Evolutionary conservation across 2,113 vertebrate genomes (phyloP).

Genomic region (Lepisosteus oculatus): DNA sequence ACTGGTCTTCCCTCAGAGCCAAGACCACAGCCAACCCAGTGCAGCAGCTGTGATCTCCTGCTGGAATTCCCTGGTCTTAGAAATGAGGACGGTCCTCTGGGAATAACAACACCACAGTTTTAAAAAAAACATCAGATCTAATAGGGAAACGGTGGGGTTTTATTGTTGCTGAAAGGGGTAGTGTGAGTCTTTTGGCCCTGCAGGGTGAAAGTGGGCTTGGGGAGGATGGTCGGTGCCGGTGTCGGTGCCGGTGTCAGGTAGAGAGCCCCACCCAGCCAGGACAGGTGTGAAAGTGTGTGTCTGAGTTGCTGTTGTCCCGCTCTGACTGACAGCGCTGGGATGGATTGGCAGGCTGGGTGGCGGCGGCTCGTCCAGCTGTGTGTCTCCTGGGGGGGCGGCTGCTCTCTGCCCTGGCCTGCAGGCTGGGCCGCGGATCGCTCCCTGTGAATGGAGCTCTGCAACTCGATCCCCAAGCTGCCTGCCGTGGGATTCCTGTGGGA

Average conservation of each 20-base stretch:
- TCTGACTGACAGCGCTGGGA: slow-evolving; percentile 23
- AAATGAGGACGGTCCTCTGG: too few species aligned
- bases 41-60: too few species aligned
- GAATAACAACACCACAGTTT: too few species aligned
- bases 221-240: slow-evolving; percentile 24
- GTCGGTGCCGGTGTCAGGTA: neutral
- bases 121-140: too few species aligned
- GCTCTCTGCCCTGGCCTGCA: neutral
- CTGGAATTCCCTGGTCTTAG: too few species aligned
- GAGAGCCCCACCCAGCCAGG: too few species aligned
- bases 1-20: too few species aligned
- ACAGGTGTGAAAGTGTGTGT: neutral
- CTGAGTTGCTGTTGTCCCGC: slow-evolving; percentile 14
- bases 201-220: slow-evolving; percentile 21
- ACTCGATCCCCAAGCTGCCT: neutral
- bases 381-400: neutral
- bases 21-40: too few species aligned
- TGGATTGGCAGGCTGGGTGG: slow-evolving; percentile 38
- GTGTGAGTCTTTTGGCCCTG: slow-evolving; percentile 27
- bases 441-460: slow-evolving; percentile 3
- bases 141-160: too few species aligned
- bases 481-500: neutral
- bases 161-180: slow-evolving; percentile 31
- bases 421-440: neutral
- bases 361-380: slow-evolving; percentile 11